Evolutionary conservation across 2,888 invertebrate species (phyloP), one percentile per base, ranked within the genome.

Genomic region (Dasypogon diadema): DNA sequence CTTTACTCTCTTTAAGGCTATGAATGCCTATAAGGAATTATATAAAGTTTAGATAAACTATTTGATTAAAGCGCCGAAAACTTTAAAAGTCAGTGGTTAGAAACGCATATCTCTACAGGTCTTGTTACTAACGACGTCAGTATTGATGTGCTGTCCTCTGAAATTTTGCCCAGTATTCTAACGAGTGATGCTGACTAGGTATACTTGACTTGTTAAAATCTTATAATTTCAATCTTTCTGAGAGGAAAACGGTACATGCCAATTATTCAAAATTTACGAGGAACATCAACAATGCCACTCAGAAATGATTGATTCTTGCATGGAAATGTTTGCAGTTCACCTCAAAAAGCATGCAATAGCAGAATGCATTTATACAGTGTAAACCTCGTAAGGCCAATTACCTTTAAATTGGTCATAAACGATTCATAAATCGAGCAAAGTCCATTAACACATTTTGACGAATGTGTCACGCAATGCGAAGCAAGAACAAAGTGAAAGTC

Each of bases 371-470:
- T 12, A 10, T 60, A 60, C n/a, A 60, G 60, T 37, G 37, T 26
- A 37, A 10, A 60, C 46, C 46, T 16, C 24, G 12, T 4, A 3
- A 65, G 46, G 42, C 22, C 54, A 54, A 70, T 70, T 70, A 70
- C 56, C 56, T 42, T 56, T 73, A 74, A 74, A 74, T 60, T 74
- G 74, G 48, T 24, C 22, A 60, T 74, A 58, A 74, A 74, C 56
- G 74, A 60, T 74, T 46, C 58, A 58, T 60, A 74, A 74, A 74
- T 58, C 48, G 74, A 74, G 46, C 74, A 26, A 56, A 74, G 74
- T 58, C 74, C 42, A 74, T 74, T 74, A 60, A 74, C 74, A 74
- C 58, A 74, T 74, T 70, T 74, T 74, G 74, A 74, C 74, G 58
- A 56, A 55, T 58, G 58, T 74, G 56, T 74, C 58, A 74, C 58